Conservation (phyloP, 2,797 vertebrate genomes). For the Enteromius paludinosus region DNA sequence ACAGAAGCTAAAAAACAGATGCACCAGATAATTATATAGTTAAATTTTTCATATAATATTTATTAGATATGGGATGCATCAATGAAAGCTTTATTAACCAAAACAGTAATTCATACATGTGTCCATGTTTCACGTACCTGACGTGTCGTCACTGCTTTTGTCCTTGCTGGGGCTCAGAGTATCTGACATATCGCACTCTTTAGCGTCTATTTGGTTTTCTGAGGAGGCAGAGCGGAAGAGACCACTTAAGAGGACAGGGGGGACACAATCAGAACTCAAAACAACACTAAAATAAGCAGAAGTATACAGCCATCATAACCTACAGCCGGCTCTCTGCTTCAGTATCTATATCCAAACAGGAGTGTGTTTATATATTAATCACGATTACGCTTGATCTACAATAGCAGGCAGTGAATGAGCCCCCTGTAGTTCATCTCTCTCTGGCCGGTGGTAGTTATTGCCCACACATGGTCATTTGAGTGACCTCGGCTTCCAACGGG, state of each 20-base stretch:
- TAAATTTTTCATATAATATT: background rate
- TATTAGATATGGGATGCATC: background rate
- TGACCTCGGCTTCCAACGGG: constrained; percentile 62
- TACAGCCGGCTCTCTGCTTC: background rate
- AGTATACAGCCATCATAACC: background rate
- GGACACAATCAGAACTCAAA: constrained; percentile 13
- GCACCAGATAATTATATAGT: background rate
- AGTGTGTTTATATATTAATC: background rate
- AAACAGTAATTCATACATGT: background rate
- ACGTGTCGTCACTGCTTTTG: constrained; percentile 96
- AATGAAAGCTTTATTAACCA: background rate
- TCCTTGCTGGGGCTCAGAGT: constrained; percentile 98
- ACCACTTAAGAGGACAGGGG: constrained; percentile 60
- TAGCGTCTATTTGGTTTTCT: constrained; percentile 91
- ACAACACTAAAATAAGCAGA: constrained; percentile 5
- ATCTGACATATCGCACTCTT: constrained; percentile 96
- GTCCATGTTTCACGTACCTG: constrained; percentile 79
- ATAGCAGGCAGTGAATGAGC: background rate
- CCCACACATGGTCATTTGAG: constrained; percentile 67
- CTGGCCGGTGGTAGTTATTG: constrained; percentile 45
- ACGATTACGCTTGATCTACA: background rate
- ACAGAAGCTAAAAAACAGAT: background rate
- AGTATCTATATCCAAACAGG: too few species aligned
- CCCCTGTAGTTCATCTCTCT: constrained; percentile 35
- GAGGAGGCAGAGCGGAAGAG: constrained; percentile 65